Percentiles rank a stretch among this genome's conserved stretches.
Conservation (phyloP, 2,888 invertebrate species). For the Tetragonisca angustula region DNA sequence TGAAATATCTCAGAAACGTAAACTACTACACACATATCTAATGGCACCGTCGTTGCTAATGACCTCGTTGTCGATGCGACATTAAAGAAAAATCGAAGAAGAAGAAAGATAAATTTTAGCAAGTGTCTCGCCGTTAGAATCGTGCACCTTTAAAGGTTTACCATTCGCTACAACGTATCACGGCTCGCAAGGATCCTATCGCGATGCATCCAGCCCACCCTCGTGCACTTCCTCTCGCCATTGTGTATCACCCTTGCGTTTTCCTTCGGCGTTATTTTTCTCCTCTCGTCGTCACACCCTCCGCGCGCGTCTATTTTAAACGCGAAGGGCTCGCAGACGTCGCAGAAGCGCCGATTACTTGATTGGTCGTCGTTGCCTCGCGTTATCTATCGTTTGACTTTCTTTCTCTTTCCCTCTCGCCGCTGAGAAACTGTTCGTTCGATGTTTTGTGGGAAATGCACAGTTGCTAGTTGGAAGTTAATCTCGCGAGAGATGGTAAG, state of each 20-base stretch:
- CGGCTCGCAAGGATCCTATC: constrained; percentile 30
- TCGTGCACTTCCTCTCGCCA: constrained; percentile 19
- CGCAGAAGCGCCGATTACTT: not conserved
- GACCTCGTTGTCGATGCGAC: too few species aligned
- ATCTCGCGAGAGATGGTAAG: too few species aligned
- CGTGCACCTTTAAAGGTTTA: constrained; percentile 26
- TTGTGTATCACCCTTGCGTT: constrained; percentile 24
- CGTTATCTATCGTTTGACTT: not conserved
- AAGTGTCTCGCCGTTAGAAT: not conserved
- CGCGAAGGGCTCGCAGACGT: not conserved
- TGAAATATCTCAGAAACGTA: too few species aligned
- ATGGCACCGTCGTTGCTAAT: too few species aligned
- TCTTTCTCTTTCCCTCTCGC: not conserved
- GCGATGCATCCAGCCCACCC: constrained; percentile 24
- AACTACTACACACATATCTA: too few species aligned
- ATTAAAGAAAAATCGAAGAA: too few species aligned
- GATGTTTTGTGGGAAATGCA: too few species aligned
- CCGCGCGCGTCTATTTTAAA: constrained; percentile 30
- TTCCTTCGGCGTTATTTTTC: constrained; percentile 33
- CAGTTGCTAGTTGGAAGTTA: too few species aligned
- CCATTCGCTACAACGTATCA: constrained; percentile 5
- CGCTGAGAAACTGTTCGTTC: too few species aligned
- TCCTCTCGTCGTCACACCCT: constrained; percentile 15
- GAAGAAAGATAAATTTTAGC: too few species aligned
- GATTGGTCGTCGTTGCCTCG: constrained; percentile 11